These are phyloP conservation scores for Beaufortia kweichowensis DNA, from an alignment of 2,113 vertebrate species.

Conservation along the genomic window DNA sequence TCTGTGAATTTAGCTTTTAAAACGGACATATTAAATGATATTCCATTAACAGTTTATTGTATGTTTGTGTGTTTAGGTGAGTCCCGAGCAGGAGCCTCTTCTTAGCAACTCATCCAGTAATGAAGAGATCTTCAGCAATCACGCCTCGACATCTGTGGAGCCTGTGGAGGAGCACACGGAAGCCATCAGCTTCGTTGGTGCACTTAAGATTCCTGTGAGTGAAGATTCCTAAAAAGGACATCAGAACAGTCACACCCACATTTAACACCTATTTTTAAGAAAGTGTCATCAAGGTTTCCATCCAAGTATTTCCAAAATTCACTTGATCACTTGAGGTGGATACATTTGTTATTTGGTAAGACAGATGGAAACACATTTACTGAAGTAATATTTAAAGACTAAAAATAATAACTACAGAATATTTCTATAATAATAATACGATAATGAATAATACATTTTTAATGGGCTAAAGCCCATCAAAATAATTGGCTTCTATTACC, in stretches of 20 bases:
- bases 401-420: no score
- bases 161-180: constrained; percentile 58
- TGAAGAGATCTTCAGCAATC: constrained; percentile 60
- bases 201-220: constrained; percentile 91
- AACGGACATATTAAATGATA: neutral
- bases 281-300: no score
- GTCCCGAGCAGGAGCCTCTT: constrained; percentile 66
- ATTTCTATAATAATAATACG: no score
- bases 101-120: constrained; percentile 56
- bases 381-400: no score
- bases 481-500: no score
- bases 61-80: constrained; percentile 54
- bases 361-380: no score
- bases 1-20: no score
- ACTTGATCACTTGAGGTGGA: no score
- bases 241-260: neutral
- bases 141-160: constrained; percentile 54
- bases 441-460: no score
- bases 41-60: neutral
- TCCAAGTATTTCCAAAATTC: no score
- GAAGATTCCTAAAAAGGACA: neutral
- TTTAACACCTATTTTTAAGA: neutral
- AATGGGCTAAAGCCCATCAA: no score
- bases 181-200: constrained; percentile 89
- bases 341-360: no score